Percentiles rank a stretch among this genome's conserved stretches.
Evolutionary conservation across 2,888 invertebrate species (phyloP).

Genomic region (Luperina nickerlii): DNA sequence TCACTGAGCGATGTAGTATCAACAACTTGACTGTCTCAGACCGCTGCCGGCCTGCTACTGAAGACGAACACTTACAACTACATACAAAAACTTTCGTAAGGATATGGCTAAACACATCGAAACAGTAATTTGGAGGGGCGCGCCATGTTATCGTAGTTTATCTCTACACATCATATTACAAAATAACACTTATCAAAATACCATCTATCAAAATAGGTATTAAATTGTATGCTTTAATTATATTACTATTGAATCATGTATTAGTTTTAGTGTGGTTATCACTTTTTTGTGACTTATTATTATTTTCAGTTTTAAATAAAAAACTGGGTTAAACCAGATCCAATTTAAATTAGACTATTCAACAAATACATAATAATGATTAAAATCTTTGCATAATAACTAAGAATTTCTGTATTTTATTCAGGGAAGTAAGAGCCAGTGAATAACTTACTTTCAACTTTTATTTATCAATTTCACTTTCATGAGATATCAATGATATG

Average conservation of each 20-base stretch:
- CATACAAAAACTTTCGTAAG: no score
- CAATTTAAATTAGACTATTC: neutral
- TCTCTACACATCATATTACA: neutral
- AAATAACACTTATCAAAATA: conserved; percentile 10
- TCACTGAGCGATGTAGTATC: no score
- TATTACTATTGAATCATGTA: conserved; percentile 28
- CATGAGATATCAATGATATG: neutral
- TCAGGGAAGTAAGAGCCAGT: neutral
- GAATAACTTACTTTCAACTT: neutral
- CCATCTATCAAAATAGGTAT: neutral
- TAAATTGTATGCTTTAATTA: conserved; percentile 18
- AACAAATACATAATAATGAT: neutral
- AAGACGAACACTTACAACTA: no score
- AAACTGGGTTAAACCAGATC: conserved; percentile 14
- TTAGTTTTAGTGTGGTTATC: conserved; percentile 12
- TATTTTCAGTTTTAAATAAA: conserved; percentile 17
- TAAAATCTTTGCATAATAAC: neutral
- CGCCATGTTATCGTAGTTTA: no score
- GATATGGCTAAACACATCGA: no score
- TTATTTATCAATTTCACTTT: neutral
- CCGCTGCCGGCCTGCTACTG: no score
- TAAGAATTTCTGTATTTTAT: neutral
- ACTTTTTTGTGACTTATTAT: conserved; percentile 22
- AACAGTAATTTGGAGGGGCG: no score
- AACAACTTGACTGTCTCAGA: no score